Evolutionary conservation across 2,113 vertebrate genomes (phyloP), one percentile per base, ranked within the genome.

Genomic region (Channa argus): DNA sequence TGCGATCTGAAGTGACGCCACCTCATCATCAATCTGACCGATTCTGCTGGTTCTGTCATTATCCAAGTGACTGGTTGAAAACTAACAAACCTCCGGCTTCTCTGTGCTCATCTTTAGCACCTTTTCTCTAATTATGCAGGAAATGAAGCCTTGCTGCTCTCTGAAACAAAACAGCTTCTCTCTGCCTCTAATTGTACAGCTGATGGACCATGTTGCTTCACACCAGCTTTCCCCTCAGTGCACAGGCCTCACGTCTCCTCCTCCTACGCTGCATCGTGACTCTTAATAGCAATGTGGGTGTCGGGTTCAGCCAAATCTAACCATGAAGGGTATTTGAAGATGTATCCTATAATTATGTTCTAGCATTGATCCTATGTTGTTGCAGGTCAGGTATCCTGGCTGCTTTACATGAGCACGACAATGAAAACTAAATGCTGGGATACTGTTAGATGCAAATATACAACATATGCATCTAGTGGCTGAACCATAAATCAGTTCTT

Each of bases 1-100:
- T 56, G 24, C 24, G 66, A 66, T 54, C 15, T 36, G 50, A 14
- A 36, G 39, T 13, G 5, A 15, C 1, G 33, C 11, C 37, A 24
- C 44, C 10, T 69, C 66, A 9, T 69, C 13, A 56, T 8, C 38
- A 56, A 58, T 47, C 34, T 0, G 53, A 37, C 33, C 15, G 24
- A 1, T 24, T 24, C 24, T 24, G 24, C 24, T 24, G 4, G 64
- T 50, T 13, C 43, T 15, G 1, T 45, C 5, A 51, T 61, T 44
- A 61, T 49, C 13, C 36, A 8, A 14, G 11, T 51, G 49, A 2
- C 55, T 55, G 68, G 54, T 11, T 46, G 68, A 66, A 49, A 15
- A 79, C 55, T 53, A 54, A 47, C 5, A 49, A 61, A 47, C 49
- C 10, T 1, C 24, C 34, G 5, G 8, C 5, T 10, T 7, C 4